phyloP scores from a whole-genome alignment of 2,888 invertebrate genomes.

The Acronicta psi region DNA sequence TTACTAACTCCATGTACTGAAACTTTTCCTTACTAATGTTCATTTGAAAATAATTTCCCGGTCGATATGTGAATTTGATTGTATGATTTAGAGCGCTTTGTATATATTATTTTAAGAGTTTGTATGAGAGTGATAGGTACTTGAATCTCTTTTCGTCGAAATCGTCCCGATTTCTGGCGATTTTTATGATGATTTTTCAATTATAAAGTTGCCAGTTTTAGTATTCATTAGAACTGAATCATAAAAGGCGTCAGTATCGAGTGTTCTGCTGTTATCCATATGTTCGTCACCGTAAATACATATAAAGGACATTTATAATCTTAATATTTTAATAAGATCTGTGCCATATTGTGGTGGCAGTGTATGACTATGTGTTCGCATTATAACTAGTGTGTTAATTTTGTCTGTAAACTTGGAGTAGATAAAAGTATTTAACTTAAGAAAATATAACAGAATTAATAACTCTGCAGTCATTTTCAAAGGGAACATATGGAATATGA shows the following conservation, averaged over 20 bases:
- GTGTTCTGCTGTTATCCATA: constrained; percentile 51
- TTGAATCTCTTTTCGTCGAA: constrained; percentile 84
- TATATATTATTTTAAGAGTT: constrained; percentile 88
- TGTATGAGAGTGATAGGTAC: constrained; percentile 85
- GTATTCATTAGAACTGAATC: constrained; percentile 42
- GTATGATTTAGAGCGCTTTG: constrained; percentile 86
- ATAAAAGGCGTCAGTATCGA: constrained; percentile 37
- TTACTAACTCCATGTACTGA: constrained; percentile 73
- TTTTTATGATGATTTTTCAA: constrained; percentile 59
- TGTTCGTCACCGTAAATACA: constrained; percentile 61
- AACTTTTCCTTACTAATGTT: constrained; percentile 70
- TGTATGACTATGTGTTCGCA: constrained; percentile 81
- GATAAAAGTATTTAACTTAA: constrained; percentile 78
- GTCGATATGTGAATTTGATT: constrained; percentile 75
- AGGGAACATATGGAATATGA: constrained; percentile 28
- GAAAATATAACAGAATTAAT: constrained; percentile 69
- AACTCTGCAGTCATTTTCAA: constrained; percentile 53
- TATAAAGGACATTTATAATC: constrained; percentile 72
- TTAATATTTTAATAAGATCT: constrained; percentile 78
- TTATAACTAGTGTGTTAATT: constrained; percentile 80
- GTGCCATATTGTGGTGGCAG: constrained; percentile 87
- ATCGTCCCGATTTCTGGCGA: constrained; percentile 70
- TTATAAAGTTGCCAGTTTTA: constrained; percentile 52
- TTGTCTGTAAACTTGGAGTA: constrained; percentile 82
- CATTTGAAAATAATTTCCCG: constrained; percentile 69